These are phyloP conservation scores for Canis aureus DNA, from an alignment of 2,113 vertebrate genomes.

Conservation along the genomic window DNA sequence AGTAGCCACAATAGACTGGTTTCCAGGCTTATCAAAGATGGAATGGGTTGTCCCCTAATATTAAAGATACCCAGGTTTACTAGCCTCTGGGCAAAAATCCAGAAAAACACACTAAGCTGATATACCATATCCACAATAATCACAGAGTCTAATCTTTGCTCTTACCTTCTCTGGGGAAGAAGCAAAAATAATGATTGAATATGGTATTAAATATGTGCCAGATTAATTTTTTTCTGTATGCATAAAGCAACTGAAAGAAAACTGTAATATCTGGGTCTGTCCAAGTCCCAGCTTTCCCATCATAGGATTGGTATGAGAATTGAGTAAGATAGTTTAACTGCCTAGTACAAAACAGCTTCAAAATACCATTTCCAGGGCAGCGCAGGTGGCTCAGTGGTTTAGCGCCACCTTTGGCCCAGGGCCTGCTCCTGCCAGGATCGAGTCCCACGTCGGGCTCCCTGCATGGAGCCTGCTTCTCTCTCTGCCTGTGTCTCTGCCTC, in stretches of 20 bases:
- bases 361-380: not conserved
- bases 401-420: too few species aligned
- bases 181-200: constrained; percentile 39
- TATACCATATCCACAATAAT: not conserved
- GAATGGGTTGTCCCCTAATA: not conserved
- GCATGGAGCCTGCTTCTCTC: too few species aligned
- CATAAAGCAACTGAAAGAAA: not conserved
- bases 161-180: not conserved
- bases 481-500: too few species aligned
- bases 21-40: not conserved
- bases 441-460: too few species aligned
- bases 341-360: constrained; percentile 35
- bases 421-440: too few species aligned
- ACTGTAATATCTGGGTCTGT: not conserved
- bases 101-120: constrained; percentile 18
- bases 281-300: not conserved
- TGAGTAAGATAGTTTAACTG: not conserved
- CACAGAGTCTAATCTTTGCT: not conserved
- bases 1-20: not conserved
- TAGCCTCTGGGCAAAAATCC: constrained; percentile 41
- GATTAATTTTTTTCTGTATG: not conserved
- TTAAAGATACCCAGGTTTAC: not conserved
- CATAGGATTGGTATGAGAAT: not conserved
- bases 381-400: too few species aligned
- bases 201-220: not conserved